phyloP scores from a whole-genome alignment of 2,797 vertebrate genomes.

The Gymnothorax reevesii region DNA sequence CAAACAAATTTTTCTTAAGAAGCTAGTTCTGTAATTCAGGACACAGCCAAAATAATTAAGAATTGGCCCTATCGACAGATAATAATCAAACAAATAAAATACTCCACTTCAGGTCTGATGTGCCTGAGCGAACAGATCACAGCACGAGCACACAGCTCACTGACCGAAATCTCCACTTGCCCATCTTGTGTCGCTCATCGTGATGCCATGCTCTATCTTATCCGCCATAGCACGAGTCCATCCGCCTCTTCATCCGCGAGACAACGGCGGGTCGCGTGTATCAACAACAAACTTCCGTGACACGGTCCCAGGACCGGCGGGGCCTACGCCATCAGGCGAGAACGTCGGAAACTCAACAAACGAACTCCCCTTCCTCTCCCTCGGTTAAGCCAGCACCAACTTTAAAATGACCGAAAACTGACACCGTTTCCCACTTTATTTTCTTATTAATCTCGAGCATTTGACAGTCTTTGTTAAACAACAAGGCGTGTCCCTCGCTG shows the following conservation, averaged over 20 bases:
- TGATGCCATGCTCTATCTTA: constrained; percentile 48
- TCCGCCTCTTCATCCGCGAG: constrained; percentile 23
- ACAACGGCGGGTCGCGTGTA: constrained; percentile 48
- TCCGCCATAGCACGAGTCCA: constrained; percentile 42
- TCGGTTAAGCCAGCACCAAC: constrained; percentile 76
- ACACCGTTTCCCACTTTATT: constrained; percentile 95
- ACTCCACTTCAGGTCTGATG: background rate
- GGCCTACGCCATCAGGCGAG: constrained; percentile 51
- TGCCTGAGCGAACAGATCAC: background rate
- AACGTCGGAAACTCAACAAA: constrained; percentile 71
- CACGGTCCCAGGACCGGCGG: constrained; percentile 60
- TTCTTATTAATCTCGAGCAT: constrained; percentile 99
- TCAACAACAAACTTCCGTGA: constrained; percentile 43
- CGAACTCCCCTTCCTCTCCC: constrained; percentile 64
- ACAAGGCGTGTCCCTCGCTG: constrained; percentile 96
- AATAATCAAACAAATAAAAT: background rate
- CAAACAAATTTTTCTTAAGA: background rate
- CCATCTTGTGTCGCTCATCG: constrained; percentile 15
- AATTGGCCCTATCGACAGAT: background rate
- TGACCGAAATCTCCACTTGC: constrained; percentile 57
- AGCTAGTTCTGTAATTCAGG: background rate
- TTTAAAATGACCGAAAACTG: constrained; percentile 96
- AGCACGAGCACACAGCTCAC: constrained; percentile 26
- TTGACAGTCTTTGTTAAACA: constrained; percentile 99
- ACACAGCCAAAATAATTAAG: background rate